Conservation (phyloP, 2,888 invertebrate genomes). For the Caradrina kadenii region DNA sequence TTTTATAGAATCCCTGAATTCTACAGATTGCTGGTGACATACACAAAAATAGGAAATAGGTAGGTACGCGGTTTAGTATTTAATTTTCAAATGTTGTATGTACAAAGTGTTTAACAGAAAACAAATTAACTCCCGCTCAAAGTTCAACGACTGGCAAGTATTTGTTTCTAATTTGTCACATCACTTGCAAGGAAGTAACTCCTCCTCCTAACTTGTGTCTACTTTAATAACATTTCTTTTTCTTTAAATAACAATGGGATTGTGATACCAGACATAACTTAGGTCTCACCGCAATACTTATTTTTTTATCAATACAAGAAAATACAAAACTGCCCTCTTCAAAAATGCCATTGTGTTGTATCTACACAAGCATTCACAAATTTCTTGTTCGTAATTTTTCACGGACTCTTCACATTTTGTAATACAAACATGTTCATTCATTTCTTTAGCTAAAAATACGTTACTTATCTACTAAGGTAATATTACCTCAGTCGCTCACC, state of each 20-base stretch:
- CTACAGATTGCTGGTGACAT: too few species aligned
- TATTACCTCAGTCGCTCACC: background rate
- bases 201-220: slow-evolving; percentile 8
- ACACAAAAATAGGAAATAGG: too few species aligned
- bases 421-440: slow-evolving; percentile 2
- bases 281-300: background rate
- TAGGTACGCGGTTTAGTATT: too few species aligned
- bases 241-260: slow-evolving; percentile 10
- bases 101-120: slow-evolving; percentile 35
- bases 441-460: background rate
- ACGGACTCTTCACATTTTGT: slow-evolving; percentile 4
- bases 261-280: slow-evolving; percentile 4
- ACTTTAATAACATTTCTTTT: slow-evolving; percentile 1
- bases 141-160: slow-evolving; percentile 58
- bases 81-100: too few species aligned
- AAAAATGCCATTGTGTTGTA: slow-evolving; percentile 37
- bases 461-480: background rate
- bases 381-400: slow-evolving; percentile 27
- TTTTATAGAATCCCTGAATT: too few species aligned
- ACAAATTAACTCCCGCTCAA: slow-evolving; percentile 41
- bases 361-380: slow-evolving; percentile 40
- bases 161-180: slow-evolving; percentile 63
- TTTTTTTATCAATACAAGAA: slow-evolving; percentile 17
- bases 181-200: slow-evolving; percentile 21
- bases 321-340: slow-evolving; percentile 9